Evolutionary conservation across 2,888 invertebrate species (phyloP).

Genomic region (Drosophila paranaensis): DNA sequence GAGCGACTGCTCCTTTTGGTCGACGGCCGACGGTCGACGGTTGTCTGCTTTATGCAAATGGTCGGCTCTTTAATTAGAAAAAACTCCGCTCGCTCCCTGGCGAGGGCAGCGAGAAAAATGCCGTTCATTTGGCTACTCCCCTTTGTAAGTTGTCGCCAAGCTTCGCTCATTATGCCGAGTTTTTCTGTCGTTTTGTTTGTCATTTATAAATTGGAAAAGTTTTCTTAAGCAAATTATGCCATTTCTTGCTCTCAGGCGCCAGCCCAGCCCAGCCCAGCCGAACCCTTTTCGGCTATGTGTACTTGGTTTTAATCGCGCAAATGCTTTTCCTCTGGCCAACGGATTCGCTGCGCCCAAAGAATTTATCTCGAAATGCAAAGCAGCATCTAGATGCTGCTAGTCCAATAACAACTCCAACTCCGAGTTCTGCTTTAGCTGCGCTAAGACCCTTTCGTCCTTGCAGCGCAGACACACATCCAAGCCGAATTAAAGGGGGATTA

Average conservation of each 20-base stretch:
- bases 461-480: slow-evolving; percentile 56
- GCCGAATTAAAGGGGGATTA: slow-evolving; percentile 75
- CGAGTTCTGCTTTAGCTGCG: slow-evolving; percentile 18
- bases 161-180: slow-evolving; percentile 67
- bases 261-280: neutral
- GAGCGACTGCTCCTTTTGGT: slow-evolving; percentile 61
- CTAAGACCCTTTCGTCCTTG: slow-evolving; percentile 58
- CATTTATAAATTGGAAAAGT: slow-evolving; percentile 82
- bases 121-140: slow-evolving; percentile 61
- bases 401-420: slow-evolving; percentile 1
- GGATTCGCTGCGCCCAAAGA: slow-evolving; percentile 52
- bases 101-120: slow-evolving; percentile 38
- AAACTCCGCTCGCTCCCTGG: slow-evolving; percentile 19
- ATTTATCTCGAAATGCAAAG: slow-evolving; percentile 54
- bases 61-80: slow-evolving; percentile 74
- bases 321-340: slow-evolving; percentile 41
- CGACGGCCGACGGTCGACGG: slow-evolving; percentile 15
- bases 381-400: slow-evolving; percentile 23
- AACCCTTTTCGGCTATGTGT: slow-evolving; percentile 37
- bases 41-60: slow-evolving; percentile 67
- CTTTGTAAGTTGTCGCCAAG: slow-evolving; percentile 44
- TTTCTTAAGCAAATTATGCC: slow-evolving; percentile 80
- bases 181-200: slow-evolving; percentile 69
- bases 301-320: slow-evolving; percentile 52
- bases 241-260: slow-evolving; percentile 31